Conservation (phyloP, 2,888 invertebrate genomes). For the Agriopis aurantiaria region DNA sequence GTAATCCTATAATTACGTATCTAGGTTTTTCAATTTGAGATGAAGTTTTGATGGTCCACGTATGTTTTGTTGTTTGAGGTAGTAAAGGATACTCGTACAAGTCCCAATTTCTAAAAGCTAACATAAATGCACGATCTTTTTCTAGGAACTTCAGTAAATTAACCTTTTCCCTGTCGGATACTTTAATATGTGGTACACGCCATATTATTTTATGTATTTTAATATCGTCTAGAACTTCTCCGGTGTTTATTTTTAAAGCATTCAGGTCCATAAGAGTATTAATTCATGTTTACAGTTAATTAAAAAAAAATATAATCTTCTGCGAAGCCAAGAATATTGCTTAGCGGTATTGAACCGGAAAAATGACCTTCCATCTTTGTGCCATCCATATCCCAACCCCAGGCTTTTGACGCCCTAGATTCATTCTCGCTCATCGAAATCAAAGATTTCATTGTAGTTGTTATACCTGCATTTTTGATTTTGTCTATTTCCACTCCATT, state of each 20-base stretch:
- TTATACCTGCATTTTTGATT: too few relatives aligned
- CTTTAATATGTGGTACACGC: slow-evolving; percentile 37
- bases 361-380: neutral
- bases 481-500: too few relatives aligned
- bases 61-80: slow-evolving; percentile 53
- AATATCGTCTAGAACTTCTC: slow-evolving; percentile 33
- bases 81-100: slow-evolving; percentile 62
- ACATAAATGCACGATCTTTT: slow-evolving; percentile 47
- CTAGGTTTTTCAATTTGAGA: slow-evolving; percentile 60
- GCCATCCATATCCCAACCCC: neutral
- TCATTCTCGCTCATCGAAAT: neutral
- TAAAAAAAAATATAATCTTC: slow-evolving; percentile 60
- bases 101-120: slow-evolving; percentile 51
- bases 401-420: neutral
- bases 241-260: slow-evolving; percentile 38
- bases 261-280: slow-evolving; percentile 58
- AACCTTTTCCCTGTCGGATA: slow-evolving; percentile 35
- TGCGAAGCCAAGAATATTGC: slow-evolving; percentile 39
- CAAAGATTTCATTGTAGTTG: too few relatives aligned
- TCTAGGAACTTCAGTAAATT: slow-evolving; percentile 32
- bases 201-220: slow-evolving; percentile 40
- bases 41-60: slow-evolving; percentile 57
- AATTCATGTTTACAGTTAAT: slow-evolving; percentile 66
- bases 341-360: neutral
- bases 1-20: slow-evolving; percentile 62